Conservation (phyloP, 2,888 invertebrate species). For the Hylaea fasciaria region DNA sequence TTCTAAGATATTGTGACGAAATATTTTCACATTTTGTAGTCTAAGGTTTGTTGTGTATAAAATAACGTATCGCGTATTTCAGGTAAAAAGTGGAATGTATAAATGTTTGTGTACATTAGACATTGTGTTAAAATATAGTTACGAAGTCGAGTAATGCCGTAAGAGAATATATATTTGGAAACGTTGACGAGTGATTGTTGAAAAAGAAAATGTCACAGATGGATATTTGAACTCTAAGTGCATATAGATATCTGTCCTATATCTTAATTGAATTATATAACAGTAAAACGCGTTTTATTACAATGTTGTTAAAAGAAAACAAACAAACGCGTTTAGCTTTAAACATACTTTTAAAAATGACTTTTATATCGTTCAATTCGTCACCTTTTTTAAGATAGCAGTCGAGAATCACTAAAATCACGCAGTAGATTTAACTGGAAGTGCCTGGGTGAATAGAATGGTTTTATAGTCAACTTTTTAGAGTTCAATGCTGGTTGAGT, state of each 20-base stretch:
- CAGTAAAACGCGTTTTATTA: slow-evolving; percentile 53
- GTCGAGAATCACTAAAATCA: slow-evolving; percentile 49
- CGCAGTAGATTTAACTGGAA: slow-evolving; percentile 59
- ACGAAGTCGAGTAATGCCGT: slow-evolving; percentile 75
- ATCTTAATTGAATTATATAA: slow-evolving; percentile 44
- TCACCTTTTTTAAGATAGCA: slow-evolving; percentile 47
- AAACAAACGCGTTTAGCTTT: slow-evolving; percentile 77
- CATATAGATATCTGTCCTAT: slow-evolving; percentile 68
- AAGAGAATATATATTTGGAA: slow-evolving; percentile 83
- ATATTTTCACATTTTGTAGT: slow-evolving; percentile 82
- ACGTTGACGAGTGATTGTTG: slow-evolving; percentile 80
- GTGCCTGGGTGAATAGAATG: slow-evolving; percentile 52
- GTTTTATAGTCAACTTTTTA: slow-evolving; percentile 41
- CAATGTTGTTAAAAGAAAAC: slow-evolving; percentile 67
- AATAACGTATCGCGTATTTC: slow-evolving; percentile 77
- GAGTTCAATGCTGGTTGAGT: slow-evolving; percentile 70
- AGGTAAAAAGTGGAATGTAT: slow-evolving; percentile 72
- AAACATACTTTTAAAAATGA: slow-evolving; percentile 33
- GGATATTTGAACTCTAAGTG: slow-evolving; percentile 75
- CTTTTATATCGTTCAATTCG: slow-evolving; percentile 52
- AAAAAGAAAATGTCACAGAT: slow-evolving; percentile 76
- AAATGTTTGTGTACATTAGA: slow-evolving; percentile 77
- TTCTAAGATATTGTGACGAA: slow-evolving; percentile 79
- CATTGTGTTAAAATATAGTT: slow-evolving; percentile 76
- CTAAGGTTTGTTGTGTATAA: slow-evolving; percentile 82